These are phyloP conservation scores for Trichonephila inaurata DNA, from an alignment of 1,140 invertebrate genomes.

Conservation along the genomic window DNA sequence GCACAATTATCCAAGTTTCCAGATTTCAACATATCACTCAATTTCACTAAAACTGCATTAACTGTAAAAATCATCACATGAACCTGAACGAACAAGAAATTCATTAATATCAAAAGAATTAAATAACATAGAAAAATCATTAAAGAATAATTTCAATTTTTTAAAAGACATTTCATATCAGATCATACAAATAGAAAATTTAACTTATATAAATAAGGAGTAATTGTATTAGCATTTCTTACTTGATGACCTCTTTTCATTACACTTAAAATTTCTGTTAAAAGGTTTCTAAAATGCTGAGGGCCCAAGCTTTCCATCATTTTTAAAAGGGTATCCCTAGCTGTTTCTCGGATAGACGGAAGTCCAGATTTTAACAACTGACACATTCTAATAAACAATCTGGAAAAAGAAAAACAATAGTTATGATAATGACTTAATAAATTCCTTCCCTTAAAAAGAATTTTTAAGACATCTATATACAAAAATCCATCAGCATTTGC, in stretches of 20 bases:
- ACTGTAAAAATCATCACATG: constrained; percentile 95
- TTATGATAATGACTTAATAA: no score
- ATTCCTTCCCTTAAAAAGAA: no score
- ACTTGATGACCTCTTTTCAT: constrained; percentile 93
- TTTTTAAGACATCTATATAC: no score
- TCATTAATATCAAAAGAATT: neutral
- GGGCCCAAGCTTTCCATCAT: constrained; percentile 93
- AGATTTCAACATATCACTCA: constrained; percentile 86
- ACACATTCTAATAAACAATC: constrained; percentile 77
- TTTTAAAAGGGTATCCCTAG: constrained; percentile 93
- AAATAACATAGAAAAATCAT: neutral
- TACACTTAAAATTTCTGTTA: constrained; percentile 90
- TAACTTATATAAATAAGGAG: neutral
- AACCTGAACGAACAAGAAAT: constrained; percentile 81
- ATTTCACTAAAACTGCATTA: constrained; percentile 88
- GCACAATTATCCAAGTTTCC: constrained; percentile 90
- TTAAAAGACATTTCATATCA: neutral
- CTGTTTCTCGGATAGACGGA: constrained; percentile 91
- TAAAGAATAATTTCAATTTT: neutral
- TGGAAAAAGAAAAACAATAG: constrained; percentile 20
- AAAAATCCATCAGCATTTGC: neutral
- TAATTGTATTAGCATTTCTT: neutral
- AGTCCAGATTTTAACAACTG: constrained; percentile 88
- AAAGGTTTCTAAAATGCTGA: constrained; percentile 87
- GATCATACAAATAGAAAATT: no score